These are phyloP conservation scores for Eulemur rufifrons DNA, from an alignment of 2,113 vertebrate species.

Conservation along the genomic window DNA sequence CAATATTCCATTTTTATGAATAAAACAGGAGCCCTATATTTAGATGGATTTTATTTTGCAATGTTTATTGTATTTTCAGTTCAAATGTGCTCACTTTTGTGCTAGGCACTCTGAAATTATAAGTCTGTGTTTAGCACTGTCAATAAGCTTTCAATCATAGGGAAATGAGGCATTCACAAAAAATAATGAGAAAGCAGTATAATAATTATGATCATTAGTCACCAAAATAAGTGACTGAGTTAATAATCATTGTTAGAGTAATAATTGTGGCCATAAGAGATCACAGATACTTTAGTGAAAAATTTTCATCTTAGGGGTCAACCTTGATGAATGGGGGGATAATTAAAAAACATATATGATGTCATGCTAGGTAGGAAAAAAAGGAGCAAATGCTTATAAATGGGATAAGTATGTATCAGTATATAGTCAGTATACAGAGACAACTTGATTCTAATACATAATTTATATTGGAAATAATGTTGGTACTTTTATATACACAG, in stretches of 20 bases:
- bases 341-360: neutral
- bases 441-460: slow-evolving; percentile 1
- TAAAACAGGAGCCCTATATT: slow-evolving; percentile 16
- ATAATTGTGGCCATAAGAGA: neutral
- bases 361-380: neutral
- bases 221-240: neutral
- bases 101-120: neutral
- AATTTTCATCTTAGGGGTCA: neutral
- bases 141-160: slow-evolving; percentile 5
- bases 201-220: neutral
- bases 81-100: neutral
- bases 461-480: neutral
- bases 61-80: slow-evolving; percentile 42
- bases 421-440: neutral
- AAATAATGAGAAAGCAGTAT: neutral
- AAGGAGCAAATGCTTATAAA: slow-evolving; percentile 40
- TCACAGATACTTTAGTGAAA: slow-evolving; percentile 32
- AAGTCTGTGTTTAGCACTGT: neutral
- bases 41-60: slow-evolving; percentile 53
- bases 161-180: slow-evolving; percentile 45
- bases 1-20: neutral
- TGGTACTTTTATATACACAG: neutral
- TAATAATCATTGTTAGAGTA: neutral
- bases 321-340: neutral
- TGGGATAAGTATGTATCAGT: neutral